phyloP scores from a whole-genome alignment of 2,113 vertebrate species.

The Sclerurus mexicanus region DNA sequence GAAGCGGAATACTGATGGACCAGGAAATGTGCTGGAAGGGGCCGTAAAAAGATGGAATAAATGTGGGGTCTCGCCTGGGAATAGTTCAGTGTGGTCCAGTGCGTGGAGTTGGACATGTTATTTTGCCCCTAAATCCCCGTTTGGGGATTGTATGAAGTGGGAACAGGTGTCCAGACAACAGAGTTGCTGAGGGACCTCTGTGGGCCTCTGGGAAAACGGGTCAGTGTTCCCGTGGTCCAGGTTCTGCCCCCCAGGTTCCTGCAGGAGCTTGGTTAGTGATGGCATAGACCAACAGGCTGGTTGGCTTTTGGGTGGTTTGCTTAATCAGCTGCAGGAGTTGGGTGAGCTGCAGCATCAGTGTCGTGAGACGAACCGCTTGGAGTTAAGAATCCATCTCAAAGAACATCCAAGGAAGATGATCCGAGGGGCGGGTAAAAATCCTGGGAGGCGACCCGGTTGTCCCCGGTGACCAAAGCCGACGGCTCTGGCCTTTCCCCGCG shows the following conservation, averaged over 20 bases:
- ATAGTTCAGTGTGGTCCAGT: too few relatives aligned
- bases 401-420: rapidly evolving
- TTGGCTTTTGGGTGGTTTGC: neutral
- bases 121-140: neutral
- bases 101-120: rapidly evolving
- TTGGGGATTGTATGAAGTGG: neutral
- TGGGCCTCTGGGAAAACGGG: neutral
- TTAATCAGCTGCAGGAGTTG: neutral
- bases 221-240: rapidly evolving
- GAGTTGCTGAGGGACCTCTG: neutral
- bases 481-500: neutral
- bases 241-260: neutral
- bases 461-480: rapidly evolving
- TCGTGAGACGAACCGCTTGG: neutral
- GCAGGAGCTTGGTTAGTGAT: neutral
- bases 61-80: neutral
- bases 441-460: neutral
- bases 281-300: too few relatives aligned
- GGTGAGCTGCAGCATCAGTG: neutral
- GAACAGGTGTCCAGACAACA: neutral
- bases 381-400: neutral
- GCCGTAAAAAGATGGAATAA: neutral
- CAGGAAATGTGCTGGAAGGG: neutral
- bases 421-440: neutral
- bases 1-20: neutral